Evolutionary conservation across 2,888 invertebrate species (phyloP).

Genomic region (Chrysodeixis includens): DNA sequence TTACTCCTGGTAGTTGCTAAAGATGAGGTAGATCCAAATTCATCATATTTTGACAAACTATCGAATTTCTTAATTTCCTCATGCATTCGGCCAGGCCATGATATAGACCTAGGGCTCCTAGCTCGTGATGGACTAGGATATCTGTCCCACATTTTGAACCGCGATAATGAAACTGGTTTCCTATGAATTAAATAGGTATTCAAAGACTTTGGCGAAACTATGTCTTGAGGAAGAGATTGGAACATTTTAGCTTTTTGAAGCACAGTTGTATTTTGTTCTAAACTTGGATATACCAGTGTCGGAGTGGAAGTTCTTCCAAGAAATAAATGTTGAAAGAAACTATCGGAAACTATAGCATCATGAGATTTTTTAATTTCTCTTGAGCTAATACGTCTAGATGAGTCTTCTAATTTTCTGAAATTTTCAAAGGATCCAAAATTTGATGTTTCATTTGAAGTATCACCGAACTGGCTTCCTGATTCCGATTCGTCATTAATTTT

Average conservation of each 20-base stretch:
- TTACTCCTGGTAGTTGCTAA: conserved; percentile 89
- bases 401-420: conserved; percentile 44
- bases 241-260: conserved; percentile 92
- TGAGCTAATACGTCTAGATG: conserved; percentile 62
- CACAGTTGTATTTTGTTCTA: conserved; percentile 89
- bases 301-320: conserved; percentile 83
- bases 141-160: conserved; percentile 91
- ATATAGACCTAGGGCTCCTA: conserved; percentile 89
- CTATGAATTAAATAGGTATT: conserved; percentile 91
- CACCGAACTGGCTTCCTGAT: conserved; percentile 77
- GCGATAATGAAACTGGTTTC: conserved; percentile 92
- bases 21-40: conserved; percentile 84
- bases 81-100: conserved; percentile 90
- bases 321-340: conserved; percentile 93
- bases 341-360: conserved; percentile 90
- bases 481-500: conserved; percentile 69
- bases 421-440: conserved; percentile 74
- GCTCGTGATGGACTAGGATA: conserved; percentile 83
- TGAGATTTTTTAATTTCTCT: conserved; percentile 89
- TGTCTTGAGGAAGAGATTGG: conserved; percentile 86
- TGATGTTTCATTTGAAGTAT: conserved; percentile 78
- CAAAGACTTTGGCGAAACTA: conserved; percentile 89
- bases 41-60: conserved; percentile 79
- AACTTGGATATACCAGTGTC: conserved; percentile 63
- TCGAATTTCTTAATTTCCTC: conserved; percentile 86